A percentile compares a stretch with the other conserved stretches of the same genome.
These are phyloP conservation scores for Atherinosoma microstoma DNA, from an alignment of 2,797 vertebrate genomes.

Conservation along the genomic window DNA sequence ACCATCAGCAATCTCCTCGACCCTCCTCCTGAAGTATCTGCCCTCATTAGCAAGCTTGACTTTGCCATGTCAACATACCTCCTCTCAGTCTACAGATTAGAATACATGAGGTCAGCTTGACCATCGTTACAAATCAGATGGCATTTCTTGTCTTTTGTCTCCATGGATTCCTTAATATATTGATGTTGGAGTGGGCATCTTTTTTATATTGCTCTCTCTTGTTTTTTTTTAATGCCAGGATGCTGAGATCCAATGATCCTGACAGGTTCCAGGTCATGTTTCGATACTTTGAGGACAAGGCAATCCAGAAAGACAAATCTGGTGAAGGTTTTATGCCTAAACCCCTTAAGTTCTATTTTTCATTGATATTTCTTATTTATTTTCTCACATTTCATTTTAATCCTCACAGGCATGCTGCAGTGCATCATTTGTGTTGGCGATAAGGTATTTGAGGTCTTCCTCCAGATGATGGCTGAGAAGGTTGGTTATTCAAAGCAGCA, in stretches of 20 bases:
- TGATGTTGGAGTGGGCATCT: background rate
- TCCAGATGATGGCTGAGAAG: slow-evolving; percentile 98
- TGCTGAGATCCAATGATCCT: slow-evolving; percentile 90
- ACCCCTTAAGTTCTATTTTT: background rate
- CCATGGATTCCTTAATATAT: background rate
- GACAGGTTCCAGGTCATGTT: slow-evolving; percentile 98
- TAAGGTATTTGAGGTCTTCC: slow-evolving; percentile 98
- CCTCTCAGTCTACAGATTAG: slow-evolving; percentile 95
- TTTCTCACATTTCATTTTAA: background rate
- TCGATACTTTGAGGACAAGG: slow-evolving; percentile 96
- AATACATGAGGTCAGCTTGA: slow-evolving; percentile 92
- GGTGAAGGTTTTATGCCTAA: slow-evolving; percentile 78
- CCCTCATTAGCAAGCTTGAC: slow-evolving; percentile 94
- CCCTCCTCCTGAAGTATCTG: slow-evolving; percentile 91
- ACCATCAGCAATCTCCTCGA: slow-evolving; percentile 95
- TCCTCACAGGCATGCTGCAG: slow-evolving; percentile 93
- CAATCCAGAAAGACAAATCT: slow-evolving; percentile 97
- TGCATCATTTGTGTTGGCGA: slow-evolving; percentile 97
- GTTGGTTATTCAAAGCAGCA: slow-evolving; percentile 71
- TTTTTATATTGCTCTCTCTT: background rate
- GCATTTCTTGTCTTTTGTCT: background rate
- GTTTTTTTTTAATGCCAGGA: slow-evolving; percentile 76
- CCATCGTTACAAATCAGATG: background rate
- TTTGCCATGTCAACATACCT: slow-evolving; percentile 98
- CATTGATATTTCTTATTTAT: background rate